A percentile compares a stretch with the other conserved stretches of the same genome.
These are phyloP conservation scores for Hepsetus odoe DNA, from an alignment of 2,113 vertebrate species.

Conservation along the genomic window DNA sequence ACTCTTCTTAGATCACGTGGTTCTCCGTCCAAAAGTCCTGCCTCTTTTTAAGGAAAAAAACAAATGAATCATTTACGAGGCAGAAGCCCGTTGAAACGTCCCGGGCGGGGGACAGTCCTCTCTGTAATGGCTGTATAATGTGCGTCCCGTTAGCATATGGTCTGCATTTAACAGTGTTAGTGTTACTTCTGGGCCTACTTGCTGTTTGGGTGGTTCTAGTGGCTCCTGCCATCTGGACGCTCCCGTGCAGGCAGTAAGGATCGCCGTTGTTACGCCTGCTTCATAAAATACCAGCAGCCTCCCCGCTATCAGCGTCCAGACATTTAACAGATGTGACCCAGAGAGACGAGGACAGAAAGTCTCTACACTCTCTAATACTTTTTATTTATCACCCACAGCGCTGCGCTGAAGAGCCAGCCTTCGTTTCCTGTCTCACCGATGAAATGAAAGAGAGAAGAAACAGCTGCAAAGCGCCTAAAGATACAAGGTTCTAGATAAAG, in stretches of 20 bases:
- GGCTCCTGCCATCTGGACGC: conserved; percentile 46
- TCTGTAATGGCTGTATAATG: conserved; percentile 1
- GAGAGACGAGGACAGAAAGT: not conserved
- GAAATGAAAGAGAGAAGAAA: no score
- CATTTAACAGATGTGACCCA: conserved; percentile 40
- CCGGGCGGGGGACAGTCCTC: not conserved
- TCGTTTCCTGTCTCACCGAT: no score
- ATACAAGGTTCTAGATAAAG: no score
- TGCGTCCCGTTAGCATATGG: conserved; percentile 28
- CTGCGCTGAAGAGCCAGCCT: not conserved
- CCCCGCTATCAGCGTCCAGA: conserved; percentile 6
- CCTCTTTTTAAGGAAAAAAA: not conserved
- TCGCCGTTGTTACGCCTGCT: conserved; percentile 30
- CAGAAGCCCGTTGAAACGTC: not conserved
- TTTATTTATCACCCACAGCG: conserved; percentile 1
- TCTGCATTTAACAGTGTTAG: conserved; percentile 35
- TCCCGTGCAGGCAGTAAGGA: conserved; percentile 7
- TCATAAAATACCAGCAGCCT: conserved; percentile 41
- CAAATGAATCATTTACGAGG: not conserved
- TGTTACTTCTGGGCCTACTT: conserved; percentile 35
- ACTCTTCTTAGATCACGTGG: no score
- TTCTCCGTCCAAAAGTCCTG: no score
- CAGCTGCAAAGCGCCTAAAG: no score
- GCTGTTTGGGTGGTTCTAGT: conserved; percentile 34
- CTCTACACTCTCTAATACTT: not conserved